Percentiles rank a stretch among this genome's conserved stretches.
Conservation (phyloP, 2,888 invertebrate species). For the Trissolcus japonicus region DNA sequence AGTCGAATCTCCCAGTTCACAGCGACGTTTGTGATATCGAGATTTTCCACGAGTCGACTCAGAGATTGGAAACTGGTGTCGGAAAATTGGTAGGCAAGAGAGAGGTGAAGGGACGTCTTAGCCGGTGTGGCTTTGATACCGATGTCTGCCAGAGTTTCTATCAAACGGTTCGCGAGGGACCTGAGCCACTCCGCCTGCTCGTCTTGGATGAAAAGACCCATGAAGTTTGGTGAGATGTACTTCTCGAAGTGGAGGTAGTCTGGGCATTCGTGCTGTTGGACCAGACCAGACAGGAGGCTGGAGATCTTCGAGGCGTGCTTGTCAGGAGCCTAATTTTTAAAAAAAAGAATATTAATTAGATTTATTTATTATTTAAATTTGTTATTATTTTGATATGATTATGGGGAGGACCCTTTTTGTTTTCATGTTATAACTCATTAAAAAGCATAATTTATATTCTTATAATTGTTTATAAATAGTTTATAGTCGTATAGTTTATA, state of each 20-base stretch:
- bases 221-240: constrained; percentile 91
- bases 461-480: no score
- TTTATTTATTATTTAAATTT: no score
- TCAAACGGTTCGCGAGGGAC: constrained; percentile 87
- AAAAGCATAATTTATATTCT: no score
- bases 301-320: constrained; percentile 83
- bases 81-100: constrained; percentile 92
- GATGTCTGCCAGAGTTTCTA: constrained; percentile 86
- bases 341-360: no score
- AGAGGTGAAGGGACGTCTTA: constrained; percentile 90
- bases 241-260: constrained; percentile 83
- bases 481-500: no score
- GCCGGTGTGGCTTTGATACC: constrained; percentile 87
- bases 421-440: no score
- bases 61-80: constrained; percentile 83
- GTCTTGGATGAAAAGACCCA: constrained; percentile 92
- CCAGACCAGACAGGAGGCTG: constrained; percentile 84
- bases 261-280: constrained; percentile 83
- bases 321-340: constrained; percentile 82
- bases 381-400: no score
- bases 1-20: constrained; percentile 90
- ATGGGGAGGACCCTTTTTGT: no score
- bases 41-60: constrained; percentile 84
- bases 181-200: constrained; percentile 88
- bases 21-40: constrained; percentile 78